Conservation (phyloP, 2,797 vertebrate species). For the Margarornis squamiger region DNA sequence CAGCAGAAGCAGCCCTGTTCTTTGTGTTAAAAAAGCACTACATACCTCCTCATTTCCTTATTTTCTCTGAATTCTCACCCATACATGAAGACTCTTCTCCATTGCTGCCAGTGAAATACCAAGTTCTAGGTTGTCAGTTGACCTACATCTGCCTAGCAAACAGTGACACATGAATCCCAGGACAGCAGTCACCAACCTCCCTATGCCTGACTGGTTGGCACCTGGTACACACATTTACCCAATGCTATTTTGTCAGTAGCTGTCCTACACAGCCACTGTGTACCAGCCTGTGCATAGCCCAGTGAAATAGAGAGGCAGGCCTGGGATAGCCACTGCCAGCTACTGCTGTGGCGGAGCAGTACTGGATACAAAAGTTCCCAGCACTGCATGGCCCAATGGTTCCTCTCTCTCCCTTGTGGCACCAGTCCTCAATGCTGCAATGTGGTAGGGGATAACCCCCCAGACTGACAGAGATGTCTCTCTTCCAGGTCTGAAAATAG, state of each 20-base stretch:
- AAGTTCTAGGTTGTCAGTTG: not conserved
- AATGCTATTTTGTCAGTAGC: not conserved
- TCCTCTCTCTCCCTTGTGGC: not conserved
- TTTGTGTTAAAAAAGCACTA: not conserved
- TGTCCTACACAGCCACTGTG: not conserved
- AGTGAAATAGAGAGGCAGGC: not conserved
- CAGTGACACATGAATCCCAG: not conserved
- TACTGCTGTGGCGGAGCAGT: not conserved
- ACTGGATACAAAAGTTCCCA: not conserved
- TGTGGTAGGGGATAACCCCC: not conserved
- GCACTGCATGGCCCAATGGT: fast-evolving
- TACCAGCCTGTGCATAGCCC: not conserved
- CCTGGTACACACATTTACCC: not conserved
- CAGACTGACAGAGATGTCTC: not conserved
- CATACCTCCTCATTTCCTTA: not conserved
- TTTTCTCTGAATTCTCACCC: not conserved
- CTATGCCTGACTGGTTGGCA: not conserved
- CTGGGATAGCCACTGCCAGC: not conserved
- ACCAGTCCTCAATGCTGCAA: not conserved
- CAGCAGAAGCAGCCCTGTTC: not conserved
- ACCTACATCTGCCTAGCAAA: not conserved
- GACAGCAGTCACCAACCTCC: not conserved
- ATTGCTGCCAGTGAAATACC: not conserved
- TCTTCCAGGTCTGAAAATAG: not conserved
- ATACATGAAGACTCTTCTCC: not conserved